phyloP scores from a whole-genome alignment of 2,888 invertebrate species.

The Palloptera scutellata region DNA sequence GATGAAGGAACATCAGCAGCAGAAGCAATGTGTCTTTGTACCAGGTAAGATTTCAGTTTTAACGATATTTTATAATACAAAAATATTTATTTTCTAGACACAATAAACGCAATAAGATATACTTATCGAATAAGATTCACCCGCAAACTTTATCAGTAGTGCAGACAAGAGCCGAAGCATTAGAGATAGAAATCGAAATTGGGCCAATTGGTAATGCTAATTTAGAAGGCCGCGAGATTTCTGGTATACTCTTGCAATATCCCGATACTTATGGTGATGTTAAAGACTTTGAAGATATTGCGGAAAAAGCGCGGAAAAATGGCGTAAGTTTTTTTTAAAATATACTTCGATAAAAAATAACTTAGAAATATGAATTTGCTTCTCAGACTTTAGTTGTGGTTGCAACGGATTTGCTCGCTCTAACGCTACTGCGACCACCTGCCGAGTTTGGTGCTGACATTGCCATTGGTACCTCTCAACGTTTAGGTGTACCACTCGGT shows the following conservation, averaged over 20 bases:
- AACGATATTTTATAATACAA: neutral
- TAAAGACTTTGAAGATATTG: constrained; percentile 79
- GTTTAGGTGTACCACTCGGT: constrained; percentile 93
- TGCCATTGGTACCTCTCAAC: constrained; percentile 95
- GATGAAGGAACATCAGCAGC: constrained; percentile 98
- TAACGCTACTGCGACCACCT: constrained; percentile 90
- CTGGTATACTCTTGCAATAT: constrained; percentile 93
- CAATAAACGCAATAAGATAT: constrained; percentile 85
- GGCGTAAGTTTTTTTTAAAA: constrained; percentile 73
- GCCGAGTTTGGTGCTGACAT: constrained; percentile 96
- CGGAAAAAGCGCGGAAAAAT: constrained; percentile 84
- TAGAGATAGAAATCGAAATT: constrained; percentile 80
- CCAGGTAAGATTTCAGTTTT: constrained; percentile 68
- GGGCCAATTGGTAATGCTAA: constrained; percentile 79
- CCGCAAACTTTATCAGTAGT: constrained; percentile 97
- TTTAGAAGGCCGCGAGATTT: constrained; percentile 79
- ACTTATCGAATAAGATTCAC: constrained; percentile 88
- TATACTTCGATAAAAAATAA: constrained; percentile 1
- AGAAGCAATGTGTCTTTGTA: constrained; percentile 92
- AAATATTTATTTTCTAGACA: constrained; percentile 67
- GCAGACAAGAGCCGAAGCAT: constrained; percentile 84
- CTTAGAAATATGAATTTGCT: neutral
- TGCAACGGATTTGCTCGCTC: constrained; percentile 91
- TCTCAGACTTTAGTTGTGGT: constrained; percentile 86
- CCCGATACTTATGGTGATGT: constrained; percentile 95